Evolutionary conservation across 2,113 vertebrate genomes (phyloP), one percentile per base, ranked within the genome.

Genomic region (Zapornia atra): DNA sequence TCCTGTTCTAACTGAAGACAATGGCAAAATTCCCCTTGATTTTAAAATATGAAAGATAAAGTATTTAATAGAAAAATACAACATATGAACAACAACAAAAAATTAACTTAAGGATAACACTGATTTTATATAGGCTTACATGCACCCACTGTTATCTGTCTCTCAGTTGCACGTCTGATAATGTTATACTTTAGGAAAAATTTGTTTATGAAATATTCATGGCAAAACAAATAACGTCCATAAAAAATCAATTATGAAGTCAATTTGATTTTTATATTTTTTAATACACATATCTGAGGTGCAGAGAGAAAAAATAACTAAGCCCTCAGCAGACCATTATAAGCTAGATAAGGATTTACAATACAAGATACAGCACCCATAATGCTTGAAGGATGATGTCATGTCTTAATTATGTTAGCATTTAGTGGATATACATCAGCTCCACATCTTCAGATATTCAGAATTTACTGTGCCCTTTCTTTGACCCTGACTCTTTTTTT

Each of bases 361-460:
- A 44, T 94, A 94, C 11, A 87, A 97, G 91, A 95, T 89, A 88
- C 82, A 88, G 93, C 90, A 96, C 92, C 92, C 94, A 94, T 91
- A 96, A 96, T 93, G 92, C 85, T 96, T 94, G 92, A 97, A 97
- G 91, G 80, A 97, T 97, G 96, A 97, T 94, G 96, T 97, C 96
- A 97, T 94, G 50, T 92, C 93, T 97, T 97, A 97, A 97, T 97
- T 97, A 97, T 97, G 95, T 97, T 97, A 97, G 77, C 91, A 93
- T 96, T 96, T 96, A 96, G 94, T 92, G 93, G 95, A 95, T 94
- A 96, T 94, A 96, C 90, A 97, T 97, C 97, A 97, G 92, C 86
- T 93, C 36, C 89, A 96, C 92, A 96, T 97, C 93, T 97, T 97
- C 93, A 96, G 92, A 97, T 96, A 97, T 94, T 97, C 87, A 96